Percentiles rank a stretch among this genome's conserved stretches.
phyloP scores from a whole-genome alignment of 2,113 vertebrate species.

The Cheirogaleus medius region DNA sequence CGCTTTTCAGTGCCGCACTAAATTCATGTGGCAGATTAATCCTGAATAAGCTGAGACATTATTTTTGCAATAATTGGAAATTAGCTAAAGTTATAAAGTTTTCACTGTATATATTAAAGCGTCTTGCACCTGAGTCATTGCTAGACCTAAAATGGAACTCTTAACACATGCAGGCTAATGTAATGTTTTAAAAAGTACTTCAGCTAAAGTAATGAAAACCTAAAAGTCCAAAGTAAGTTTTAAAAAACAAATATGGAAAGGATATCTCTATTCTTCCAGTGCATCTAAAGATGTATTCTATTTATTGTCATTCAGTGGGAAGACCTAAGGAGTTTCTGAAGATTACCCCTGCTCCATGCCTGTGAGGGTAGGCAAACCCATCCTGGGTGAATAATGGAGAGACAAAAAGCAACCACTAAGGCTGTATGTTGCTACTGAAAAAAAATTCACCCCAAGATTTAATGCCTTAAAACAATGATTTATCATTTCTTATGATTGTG shows the following conservation, averaged over 20 bases:
- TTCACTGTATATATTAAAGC: not conserved
- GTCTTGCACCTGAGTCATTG: not conserved
- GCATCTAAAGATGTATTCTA: not conserved
- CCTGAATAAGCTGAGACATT: not conserved
- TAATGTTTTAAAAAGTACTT: not conserved
- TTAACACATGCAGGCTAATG: not conserved
- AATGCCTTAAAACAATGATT: not conserved
- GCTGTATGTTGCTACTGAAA: not conserved
- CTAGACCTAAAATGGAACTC: not conserved
- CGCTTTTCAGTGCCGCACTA: not conserved
- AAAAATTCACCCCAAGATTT: not conserved
- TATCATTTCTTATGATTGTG: not conserved
- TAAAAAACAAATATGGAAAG: not conserved
- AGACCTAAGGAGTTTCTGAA: not conserved
- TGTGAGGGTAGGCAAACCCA: not conserved
- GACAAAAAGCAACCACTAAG: not conserved
- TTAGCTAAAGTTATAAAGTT: not conserved
- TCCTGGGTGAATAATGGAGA: not conserved
- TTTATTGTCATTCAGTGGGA: not conserved
- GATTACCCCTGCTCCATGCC: not conserved
- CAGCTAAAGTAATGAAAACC: constrained; percentile 1
- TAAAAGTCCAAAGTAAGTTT: not conserved
- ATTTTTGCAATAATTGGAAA: not conserved
- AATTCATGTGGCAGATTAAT: not conserved
- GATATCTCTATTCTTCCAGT: not conserved